Evolutionary conservation across 2,888 invertebrate species (phyloP).

Genomic region (Saturnia pavonia): DNA sequence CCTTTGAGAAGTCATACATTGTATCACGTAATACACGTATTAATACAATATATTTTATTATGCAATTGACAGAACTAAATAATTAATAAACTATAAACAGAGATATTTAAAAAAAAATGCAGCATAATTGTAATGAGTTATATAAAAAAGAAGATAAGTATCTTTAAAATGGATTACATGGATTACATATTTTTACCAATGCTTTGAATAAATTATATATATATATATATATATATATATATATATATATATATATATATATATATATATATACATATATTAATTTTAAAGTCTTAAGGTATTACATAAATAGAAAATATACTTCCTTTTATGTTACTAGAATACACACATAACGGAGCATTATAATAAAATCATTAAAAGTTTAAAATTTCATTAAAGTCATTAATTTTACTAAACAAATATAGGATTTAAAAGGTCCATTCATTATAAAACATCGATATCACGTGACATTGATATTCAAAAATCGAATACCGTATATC

Average conservation of each 20-base stretch:
- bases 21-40: too few species aligned
- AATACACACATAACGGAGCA: background rate
- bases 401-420: background rate
- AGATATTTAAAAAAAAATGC: too few species aligned
- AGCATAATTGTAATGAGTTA: background rate
- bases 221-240: too few species aligned
- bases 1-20: too few species aligned
- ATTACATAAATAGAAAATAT: too few species aligned
- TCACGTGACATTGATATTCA: conserved; percentile 14
- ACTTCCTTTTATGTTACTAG: too few species aligned
- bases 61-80: background rate
- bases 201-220: background rate
- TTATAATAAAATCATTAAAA: too few species aligned
- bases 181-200: background rate
- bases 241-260: too few species aligned
- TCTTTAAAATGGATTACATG: background rate
- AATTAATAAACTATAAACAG: too few species aligned
- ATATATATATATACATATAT: too few species aligned
- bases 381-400: background rate
- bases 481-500: conserved; percentile 11
- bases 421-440: background rate
- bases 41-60: too few species aligned
- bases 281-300: background rate
- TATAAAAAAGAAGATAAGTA: background rate
- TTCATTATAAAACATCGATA: background rate